Conservation (phyloP, 2,113 vertebrate genomes). For the Aphyosemion australe region DNA sequence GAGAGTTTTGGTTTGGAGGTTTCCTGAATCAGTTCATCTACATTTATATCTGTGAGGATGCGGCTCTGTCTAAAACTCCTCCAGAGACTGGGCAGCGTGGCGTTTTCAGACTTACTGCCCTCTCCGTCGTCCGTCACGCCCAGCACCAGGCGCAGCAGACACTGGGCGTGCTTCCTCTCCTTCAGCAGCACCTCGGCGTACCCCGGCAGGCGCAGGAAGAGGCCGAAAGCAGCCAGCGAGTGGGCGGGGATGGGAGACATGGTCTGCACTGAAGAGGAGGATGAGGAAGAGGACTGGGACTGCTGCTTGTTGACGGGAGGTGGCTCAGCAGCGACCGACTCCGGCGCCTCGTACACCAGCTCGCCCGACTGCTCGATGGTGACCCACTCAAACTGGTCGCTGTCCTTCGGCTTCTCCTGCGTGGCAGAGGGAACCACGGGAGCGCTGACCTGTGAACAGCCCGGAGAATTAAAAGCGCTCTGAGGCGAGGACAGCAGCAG, state of each 20-base stretch:
- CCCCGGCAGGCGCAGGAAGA: conserved; percentile 96
- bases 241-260: conserved; percentile 98
- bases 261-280: conserved; percentile 87
- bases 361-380: conserved; percentile 98
- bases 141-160: conserved; percentile 94
- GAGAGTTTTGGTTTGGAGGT: no score
- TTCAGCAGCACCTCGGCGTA: conserved; percentile 98
- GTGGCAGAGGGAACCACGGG: conserved; percentile 91
- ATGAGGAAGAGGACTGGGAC: conserved; percentile 56
- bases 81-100: background rate
- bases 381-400: conserved; percentile 99
- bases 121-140: conserved; percentile 98
- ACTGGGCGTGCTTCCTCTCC: conserved; percentile 98
- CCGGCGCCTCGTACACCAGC: conserved; percentile 95
- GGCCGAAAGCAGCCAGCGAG: conserved; percentile 96
- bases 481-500: background rate
- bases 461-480: background rate
- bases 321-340: conserved; percentile 92
- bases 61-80: no score
- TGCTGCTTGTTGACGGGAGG: conserved; percentile 88
- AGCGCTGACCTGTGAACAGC: conserved; percentile 88
- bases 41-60: no score
- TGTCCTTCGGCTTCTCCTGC: conserved; percentile 97
- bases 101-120: conserved; percentile 89
- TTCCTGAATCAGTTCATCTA: no score